Evolutionary conservation across 1,140 invertebrate genomes (phyloP).

Genomic region (Drosophila tsacasi): DNA sequence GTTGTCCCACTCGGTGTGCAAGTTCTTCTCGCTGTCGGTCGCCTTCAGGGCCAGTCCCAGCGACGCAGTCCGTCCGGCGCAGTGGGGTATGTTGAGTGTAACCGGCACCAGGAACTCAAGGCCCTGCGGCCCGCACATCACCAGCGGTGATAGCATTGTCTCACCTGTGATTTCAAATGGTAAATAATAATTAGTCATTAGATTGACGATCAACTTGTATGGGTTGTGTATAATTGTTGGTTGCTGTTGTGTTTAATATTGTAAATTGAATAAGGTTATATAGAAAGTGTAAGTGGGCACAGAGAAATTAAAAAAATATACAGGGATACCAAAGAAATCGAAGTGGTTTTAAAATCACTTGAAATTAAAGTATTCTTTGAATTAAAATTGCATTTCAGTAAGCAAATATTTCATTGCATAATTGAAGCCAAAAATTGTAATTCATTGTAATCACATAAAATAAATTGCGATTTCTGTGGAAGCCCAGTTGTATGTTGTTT

Average conservation of each 20-base stretch:
- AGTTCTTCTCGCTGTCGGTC: slow-evolving; percentile 90
- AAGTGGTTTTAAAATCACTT: background rate
- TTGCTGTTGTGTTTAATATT: slow-evolving; percentile 19
- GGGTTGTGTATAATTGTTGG: slow-evolving; percentile 9
- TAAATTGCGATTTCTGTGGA: background rate
- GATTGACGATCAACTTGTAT: background rate
- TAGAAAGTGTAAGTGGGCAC: slow-evolving; percentile 20
- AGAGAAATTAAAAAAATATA: slow-evolving; percentile 7
- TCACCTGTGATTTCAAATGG: slow-evolving; percentile 89
- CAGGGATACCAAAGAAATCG: background rate
- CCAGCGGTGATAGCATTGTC: slow-evolving; percentile 95
- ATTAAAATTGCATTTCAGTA: background rate
- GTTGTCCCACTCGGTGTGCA: slow-evolving; percentile 91
- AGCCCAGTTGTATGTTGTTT: too few relatives aligned
- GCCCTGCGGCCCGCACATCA: slow-evolving; percentile 98
- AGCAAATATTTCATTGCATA: background rate
- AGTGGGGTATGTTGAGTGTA: slow-evolving; percentile 92
- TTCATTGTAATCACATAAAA: background rate
- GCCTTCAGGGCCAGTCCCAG: slow-evolving; percentile 91
- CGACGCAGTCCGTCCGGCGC: slow-evolving; percentile 90
- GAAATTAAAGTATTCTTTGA: background rate
- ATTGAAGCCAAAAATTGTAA: too few relatives aligned
- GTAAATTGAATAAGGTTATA: slow-evolving; percentile 6
- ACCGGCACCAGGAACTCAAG: slow-evolving; percentile 94
- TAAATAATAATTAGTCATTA: slow-evolving; percentile 43